phyloP scores from a whole-genome alignment of 2,888 invertebrate species.

The Callimorpha dominula region DNA sequence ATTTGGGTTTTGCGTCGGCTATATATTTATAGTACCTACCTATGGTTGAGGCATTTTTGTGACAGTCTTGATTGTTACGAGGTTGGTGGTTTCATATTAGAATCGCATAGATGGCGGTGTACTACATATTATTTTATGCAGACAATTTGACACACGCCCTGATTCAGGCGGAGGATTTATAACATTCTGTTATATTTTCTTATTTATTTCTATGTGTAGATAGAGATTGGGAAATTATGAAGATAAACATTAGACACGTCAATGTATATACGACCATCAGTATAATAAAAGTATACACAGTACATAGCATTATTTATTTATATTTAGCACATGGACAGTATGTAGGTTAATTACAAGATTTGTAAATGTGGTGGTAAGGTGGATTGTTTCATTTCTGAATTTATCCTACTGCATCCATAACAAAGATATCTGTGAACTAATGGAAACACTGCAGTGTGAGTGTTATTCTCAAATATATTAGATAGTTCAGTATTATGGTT shows the following conservation, averaged over 20 bases:
- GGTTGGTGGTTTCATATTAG: constrained; percentile 10
- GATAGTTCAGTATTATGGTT: constrained; percentile 29
- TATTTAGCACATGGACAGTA: background rate
- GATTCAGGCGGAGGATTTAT: constrained; percentile 8
- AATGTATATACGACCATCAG: constrained; percentile 32
- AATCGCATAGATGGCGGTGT: constrained; percentile 16
- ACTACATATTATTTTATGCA: constrained; percentile 13
- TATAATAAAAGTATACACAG: constrained; percentile 30
- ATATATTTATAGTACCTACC: background rate
- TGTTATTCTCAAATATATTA: constrained; percentile 30
- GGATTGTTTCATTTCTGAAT: constrained; percentile 62
- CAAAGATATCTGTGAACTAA: constrained; percentile 68
- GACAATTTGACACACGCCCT: constrained; percentile 17
- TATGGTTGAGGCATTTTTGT: background rate
- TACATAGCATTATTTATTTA: constrained; percentile 27
- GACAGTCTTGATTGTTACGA: background rate
- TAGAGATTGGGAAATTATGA: constrained; percentile 26
- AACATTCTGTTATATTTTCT: constrained; percentile 17
- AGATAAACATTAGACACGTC: constrained; percentile 26
- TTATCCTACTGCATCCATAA: constrained; percentile 77
- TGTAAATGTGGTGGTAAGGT: constrained; percentile 48
- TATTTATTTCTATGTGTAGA: constrained; percentile 25
- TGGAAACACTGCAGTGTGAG: constrained; percentile 66
- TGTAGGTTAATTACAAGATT: constrained; percentile 4
- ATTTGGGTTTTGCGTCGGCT: background rate